These are phyloP conservation scores for Tribolium freemani DNA, from an alignment of 2,888 invertebrate species.

Conservation along the genomic window DNA sequence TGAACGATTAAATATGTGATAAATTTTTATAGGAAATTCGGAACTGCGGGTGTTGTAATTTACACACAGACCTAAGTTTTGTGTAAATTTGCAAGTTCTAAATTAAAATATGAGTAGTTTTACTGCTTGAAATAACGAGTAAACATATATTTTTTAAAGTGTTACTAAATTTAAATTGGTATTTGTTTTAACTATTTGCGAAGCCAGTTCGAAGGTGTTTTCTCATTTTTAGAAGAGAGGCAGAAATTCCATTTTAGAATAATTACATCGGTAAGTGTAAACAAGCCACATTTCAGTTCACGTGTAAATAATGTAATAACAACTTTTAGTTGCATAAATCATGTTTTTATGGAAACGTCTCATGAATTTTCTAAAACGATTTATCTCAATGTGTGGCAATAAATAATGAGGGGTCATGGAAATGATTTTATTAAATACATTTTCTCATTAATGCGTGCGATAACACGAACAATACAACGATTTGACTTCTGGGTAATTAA, in stretches of 20 bases:
- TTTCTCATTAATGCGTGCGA: neutral
- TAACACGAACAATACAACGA: neutral
- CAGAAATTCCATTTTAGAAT: neutral
- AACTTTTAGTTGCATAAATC: neutral
- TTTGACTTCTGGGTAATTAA: neutral
- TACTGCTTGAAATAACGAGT: no score
- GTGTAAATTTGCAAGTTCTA: no score
- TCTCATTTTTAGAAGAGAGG: neutral
- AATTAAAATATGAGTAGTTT: no score
- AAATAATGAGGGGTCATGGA: neutral
- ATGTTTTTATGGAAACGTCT: neutral
- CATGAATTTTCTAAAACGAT: neutral
- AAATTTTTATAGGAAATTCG: no score
- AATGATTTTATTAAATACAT: neutral
- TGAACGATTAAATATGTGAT: no score
- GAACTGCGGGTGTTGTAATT: no score
- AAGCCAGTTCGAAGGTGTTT: no score
- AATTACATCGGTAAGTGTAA: neutral
- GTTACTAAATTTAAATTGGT: no score
- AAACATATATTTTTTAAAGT: no score
- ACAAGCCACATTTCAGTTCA: neutral
- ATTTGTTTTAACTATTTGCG: no score
- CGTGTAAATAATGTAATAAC: neutral
- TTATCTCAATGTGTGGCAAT: neutral
- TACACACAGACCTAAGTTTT: no score